Conservation (phyloP, 2,888 invertebrate species). For the Calliphora vomitoria region DNA sequence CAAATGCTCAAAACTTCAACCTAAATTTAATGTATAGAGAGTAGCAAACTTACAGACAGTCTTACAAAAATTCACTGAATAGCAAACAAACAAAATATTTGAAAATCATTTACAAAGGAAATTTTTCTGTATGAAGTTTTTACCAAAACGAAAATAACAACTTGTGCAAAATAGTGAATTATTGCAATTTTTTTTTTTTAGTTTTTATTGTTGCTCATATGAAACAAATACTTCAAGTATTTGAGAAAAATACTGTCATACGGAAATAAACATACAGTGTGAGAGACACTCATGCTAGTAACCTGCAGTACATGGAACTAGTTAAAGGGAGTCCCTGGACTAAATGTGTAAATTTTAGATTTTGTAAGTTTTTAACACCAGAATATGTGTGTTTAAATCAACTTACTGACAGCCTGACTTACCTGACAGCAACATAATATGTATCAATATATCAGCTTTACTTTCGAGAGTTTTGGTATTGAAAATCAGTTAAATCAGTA, state of each 20-base stretch:
- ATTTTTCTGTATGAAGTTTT: slow-evolving; percentile 17
- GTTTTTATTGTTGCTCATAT: neutral
- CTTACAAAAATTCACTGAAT: neutral
- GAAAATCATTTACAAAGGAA: slow-evolving; percentile 18
- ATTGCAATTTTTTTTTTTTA: slow-evolving; percentile 12
- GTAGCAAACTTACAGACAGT: neutral
- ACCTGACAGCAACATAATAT: no score
- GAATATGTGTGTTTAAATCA: no score
- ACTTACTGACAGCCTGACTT: no score
- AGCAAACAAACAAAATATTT: slow-evolving; percentile 12
- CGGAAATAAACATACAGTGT: slow-evolving; percentile 38
- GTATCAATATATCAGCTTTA: no score
- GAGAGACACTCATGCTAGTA: neutral
- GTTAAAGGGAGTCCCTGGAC: no score
- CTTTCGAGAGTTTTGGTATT: no score
- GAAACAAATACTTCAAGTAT: slow-evolving; percentile 6
- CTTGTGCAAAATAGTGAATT: slow-evolving; percentile 38
- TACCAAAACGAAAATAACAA: slow-evolving; percentile 2
- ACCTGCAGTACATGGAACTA: no score
- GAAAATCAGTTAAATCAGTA: no score
- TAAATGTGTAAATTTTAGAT: no score
- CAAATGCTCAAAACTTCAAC: slow-evolving; percentile 36
- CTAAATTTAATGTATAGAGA: slow-evolving; percentile 31
- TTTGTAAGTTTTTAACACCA: no score
- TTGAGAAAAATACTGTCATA: neutral